Evolutionary conservation across 2,888 invertebrate species (phyloP).

Genomic region (Laothoe populi): DNA sequence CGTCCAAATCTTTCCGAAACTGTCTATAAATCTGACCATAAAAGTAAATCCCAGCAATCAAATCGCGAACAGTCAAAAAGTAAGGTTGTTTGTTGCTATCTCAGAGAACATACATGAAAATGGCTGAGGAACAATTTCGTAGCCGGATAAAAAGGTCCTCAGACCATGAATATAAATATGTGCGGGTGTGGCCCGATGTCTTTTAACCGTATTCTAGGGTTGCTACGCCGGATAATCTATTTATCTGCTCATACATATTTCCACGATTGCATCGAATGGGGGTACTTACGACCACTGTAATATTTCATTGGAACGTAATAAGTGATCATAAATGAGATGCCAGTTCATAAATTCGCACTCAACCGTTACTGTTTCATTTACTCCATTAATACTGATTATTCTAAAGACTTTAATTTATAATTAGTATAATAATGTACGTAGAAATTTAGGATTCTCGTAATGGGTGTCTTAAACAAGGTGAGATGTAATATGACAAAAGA

Average conservation of each 20-base stretch:
- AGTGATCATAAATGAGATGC: slow-evolving; percentile 5
- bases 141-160: slow-evolving; percentile 70
- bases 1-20: slow-evolving; percentile 69
- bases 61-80: slow-evolving; percentile 78
- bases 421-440: background rate
- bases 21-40: slow-evolving; percentile 81
- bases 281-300: background rate
- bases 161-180: slow-evolving; percentile 76
- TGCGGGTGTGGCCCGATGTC: slow-evolving; percentile 58
- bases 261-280: background rate
- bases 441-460: background rate
- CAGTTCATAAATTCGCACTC: background rate
- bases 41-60: slow-evolving; percentile 82
- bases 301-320: background rate
- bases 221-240: slow-evolving; percentile 14
- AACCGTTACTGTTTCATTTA: slow-evolving; percentile 2
- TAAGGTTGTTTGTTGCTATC: slow-evolving; percentile 79
- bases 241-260: background rate
- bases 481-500: slow-evolving; percentile 1
- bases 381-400: background rate
- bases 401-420: slow-evolving; percentile 10
- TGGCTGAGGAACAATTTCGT: slow-evolving; percentile 70
- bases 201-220: slow-evolving; percentile 53
- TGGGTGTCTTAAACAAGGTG: background rate
- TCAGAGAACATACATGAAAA: slow-evolving; percentile 70